phyloP scores from a whole-genome alignment of 53 echinoderm and acorn worm genomes.

The Astropecten irregularis region DNA sequence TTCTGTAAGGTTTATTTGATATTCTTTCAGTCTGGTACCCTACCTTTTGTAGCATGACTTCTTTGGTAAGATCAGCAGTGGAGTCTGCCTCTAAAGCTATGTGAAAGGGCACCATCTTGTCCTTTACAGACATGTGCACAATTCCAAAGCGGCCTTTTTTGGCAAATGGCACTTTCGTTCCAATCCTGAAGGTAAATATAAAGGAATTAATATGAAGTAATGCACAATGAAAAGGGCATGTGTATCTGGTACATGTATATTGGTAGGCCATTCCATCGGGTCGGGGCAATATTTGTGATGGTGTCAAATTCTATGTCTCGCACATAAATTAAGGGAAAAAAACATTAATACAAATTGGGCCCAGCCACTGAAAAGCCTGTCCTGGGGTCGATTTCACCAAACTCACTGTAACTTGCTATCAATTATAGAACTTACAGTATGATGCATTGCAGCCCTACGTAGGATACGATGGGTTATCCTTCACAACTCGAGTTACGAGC shows the following conservation, averaged over 20 bases:
- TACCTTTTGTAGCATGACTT: conserved; percentile 34
- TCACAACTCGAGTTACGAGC: too few relatives aligned
- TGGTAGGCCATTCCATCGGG: too few relatives aligned
- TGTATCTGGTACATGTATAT: not conserved
- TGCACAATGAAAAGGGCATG: too few relatives aligned
- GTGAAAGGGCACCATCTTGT: not conserved
- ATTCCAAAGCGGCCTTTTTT: conserved; percentile 55
- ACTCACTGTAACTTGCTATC: too few relatives aligned
- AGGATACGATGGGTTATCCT: too few relatives aligned
- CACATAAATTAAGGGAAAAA: not conserved
- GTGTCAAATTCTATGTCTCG: not conserved
- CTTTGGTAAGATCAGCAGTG: conserved; percentile 10
- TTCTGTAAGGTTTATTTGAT: too few relatives aligned
- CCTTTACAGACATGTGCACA: conserved; percentile 10
- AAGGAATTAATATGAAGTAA: too few relatives aligned
- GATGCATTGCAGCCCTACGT: too few relatives aligned
- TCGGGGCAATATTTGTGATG: not conserved
- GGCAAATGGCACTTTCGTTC: conserved; percentile 33
- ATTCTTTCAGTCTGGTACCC: too few relatives aligned
- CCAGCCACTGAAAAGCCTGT: not conserved
- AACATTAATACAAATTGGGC: not conserved
- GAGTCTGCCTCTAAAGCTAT: conserved; percentile 15
- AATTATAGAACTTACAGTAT: too few relatives aligned
- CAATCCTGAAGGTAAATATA: conserved; percentile 26
- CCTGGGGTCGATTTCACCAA: too few relatives aligned